A percentile compares a stretch with the other conserved stretches of the same genome.
phyloP scores from a whole-genome alignment of 2,113 vertebrate genomes.

The Oxyura jamaicensis region DNA sequence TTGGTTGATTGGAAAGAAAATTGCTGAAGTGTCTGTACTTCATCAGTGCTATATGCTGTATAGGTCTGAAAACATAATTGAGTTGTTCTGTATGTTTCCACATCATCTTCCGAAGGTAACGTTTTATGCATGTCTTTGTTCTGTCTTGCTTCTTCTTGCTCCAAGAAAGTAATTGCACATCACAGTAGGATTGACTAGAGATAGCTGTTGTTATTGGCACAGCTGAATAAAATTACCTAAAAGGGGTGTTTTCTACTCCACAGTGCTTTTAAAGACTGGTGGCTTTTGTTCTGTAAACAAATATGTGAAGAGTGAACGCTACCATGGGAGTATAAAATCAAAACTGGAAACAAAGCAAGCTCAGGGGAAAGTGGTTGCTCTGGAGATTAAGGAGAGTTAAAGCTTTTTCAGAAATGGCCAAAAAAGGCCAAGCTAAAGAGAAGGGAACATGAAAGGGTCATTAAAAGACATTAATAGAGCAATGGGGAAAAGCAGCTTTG shows the following conservation, averaged over 20 bases:
- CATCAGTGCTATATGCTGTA: background rate
- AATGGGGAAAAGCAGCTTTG: background rate
- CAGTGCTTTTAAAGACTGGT: conserved; percentile 52
- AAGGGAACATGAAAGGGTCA: background rate
- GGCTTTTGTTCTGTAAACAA: conserved; percentile 69
- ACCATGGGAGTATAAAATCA: conserved; percentile 54
- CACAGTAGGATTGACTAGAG: conserved; percentile 54
- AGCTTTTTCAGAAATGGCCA: conserved; percentile 18
- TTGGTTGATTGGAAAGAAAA: conserved; percentile 33
- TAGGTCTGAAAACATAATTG: conserved; percentile 43
- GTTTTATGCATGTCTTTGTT: conserved; percentile 46
- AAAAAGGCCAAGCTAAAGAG: conserved; percentile 26
- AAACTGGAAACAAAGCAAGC: conserved; percentile 42
- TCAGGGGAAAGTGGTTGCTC: conserved; percentile 35
- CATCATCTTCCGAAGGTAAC: conserved; percentile 38
- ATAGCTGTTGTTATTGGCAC: conserved; percentile 63
- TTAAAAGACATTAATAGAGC: background rate
- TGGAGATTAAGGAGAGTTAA: background rate
- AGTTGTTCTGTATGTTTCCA: conserved; percentile 41
- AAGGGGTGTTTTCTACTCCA: conserved; percentile 57
- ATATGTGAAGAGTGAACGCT: conserved; percentile 17
- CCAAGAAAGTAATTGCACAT: conserved; percentile 43
- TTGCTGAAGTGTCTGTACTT: background rate
- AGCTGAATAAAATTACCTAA: conserved; percentile 66
- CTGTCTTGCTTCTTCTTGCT: conserved; percentile 40